These are phyloP conservation scores for Styela clava DNA, from an alignment of 23 tunicate genomes.

Conservation along the genomic window DNA sequence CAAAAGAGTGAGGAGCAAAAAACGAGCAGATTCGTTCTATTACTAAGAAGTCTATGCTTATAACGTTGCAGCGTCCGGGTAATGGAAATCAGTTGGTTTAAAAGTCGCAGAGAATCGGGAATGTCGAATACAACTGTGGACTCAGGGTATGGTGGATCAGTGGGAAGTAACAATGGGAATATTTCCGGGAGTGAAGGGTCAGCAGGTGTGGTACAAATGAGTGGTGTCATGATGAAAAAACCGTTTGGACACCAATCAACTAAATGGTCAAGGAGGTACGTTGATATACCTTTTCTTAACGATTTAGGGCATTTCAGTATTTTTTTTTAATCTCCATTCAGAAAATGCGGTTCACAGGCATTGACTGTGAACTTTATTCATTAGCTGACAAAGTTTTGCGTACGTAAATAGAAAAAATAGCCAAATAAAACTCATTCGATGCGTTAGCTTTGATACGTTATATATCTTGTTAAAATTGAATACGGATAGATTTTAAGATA, in stretches of 20 bases:
- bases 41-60: not conserved
- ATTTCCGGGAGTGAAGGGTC: not conserved
- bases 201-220: slow-evolving; percentile 30
- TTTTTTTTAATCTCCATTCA: no score
- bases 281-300: no score
- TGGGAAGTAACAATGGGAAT: not conserved
- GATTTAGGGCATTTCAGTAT: no score
- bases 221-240: slow-evolving; percentile 45
- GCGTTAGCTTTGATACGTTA: no score
- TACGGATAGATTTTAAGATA: no score
- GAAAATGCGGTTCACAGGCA: no score
- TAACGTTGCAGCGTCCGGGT: not conserved
- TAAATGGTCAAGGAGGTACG: slow-evolving; percentile 63
- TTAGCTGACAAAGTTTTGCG: no score
- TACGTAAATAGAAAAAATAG: no score
- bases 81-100: slow-evolving; percentile 34
- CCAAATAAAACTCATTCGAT: no score
- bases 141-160: slow-evolving; percentile 26
- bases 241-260: slow-evolving; percentile 67
- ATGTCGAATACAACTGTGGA: slow-evolving; percentile 34
- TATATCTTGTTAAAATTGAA: no score
- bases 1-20: not conserved
- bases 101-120: slow-evolving; percentile 26
- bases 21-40: not conserved
- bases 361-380: no score